phyloP scores from a whole-genome alignment of 2,888 invertebrate genomes.

The Brachypalpus laphriformis region DNA sequence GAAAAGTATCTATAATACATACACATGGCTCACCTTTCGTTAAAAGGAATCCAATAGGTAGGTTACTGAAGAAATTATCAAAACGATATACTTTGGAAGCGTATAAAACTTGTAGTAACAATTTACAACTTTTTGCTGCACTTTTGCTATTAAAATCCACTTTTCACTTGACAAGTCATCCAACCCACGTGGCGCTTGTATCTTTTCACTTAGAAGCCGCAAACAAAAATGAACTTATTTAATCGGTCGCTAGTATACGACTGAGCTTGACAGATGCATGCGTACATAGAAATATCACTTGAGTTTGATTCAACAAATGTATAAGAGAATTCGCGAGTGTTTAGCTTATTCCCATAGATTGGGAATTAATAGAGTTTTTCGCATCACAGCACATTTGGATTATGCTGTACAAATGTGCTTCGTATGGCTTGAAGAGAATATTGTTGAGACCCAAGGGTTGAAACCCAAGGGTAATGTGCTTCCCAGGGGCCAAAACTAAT shows the following conservation, averaged over 20 bases:
- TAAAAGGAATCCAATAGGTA: neutral
- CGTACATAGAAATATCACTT: neutral
- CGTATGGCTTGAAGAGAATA: too few relatives aligned
- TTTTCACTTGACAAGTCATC: neutral
- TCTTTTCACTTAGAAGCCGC: slow-evolving; percentile 49
- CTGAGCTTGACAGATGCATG: slow-evolving; percentile 26
- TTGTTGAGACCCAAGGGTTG: too few relatives aligned
- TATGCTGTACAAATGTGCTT: too few relatives aligned
- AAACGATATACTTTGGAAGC: neutral
- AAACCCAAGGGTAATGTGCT: too few relatives aligned
- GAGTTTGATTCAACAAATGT: neutral
- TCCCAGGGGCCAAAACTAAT: too few relatives aligned
- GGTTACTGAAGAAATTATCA: too few relatives aligned
- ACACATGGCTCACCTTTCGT: neutral
- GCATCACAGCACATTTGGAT: neutral
- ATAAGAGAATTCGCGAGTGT: neutral
- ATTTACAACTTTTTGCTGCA: neutral
- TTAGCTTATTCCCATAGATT: neutral
- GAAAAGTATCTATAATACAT: neutral
- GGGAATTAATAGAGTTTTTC: neutral
- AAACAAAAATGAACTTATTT: slow-evolving; percentile 52
- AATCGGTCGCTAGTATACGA: slow-evolving; percentile 58
- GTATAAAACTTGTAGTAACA: neutral
- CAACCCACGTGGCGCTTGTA: neutral
- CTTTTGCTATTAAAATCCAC: neutral